Conservation (phyloP, 2,888 invertebrate species). For the Drosophila limbata region DNA sequence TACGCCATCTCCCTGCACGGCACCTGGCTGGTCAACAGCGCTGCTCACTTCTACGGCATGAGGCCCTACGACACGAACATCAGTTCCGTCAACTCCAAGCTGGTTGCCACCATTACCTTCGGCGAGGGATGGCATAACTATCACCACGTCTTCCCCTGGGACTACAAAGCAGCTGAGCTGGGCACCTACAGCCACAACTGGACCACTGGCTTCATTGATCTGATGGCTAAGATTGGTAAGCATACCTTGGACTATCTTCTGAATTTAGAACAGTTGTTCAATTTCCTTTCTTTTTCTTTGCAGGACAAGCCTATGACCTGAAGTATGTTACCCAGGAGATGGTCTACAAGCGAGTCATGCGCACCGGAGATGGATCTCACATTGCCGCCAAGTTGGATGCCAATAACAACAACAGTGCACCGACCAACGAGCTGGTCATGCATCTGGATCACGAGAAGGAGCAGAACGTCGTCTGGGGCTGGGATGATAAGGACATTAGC, state of each 20-base stretch:
- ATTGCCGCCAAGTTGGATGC: conserved; percentile 73
- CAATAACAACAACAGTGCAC: conserved; percentile 73
- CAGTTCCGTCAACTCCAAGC: conserved; percentile 89
- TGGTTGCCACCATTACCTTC: conserved; percentile 89
- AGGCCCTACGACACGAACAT: conserved; percentile 93
- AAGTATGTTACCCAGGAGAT: conserved; percentile 91
- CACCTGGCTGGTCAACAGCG: conserved; percentile 97
- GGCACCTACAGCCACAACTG: conserved; percentile 88
- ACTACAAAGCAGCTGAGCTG: conserved; percentile 91
- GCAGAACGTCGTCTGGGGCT: conserved; percentile 90
- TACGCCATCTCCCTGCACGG: conserved; percentile 92
- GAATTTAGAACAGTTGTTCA: not conserved
- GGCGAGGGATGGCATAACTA: conserved; percentile 96
- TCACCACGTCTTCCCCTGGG: conserved; percentile 95
- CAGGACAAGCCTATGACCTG: conserved; percentile 94
- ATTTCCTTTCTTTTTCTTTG: too few relatives aligned
- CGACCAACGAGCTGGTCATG: conserved; percentile 76
- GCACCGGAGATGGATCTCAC: conserved; percentile 91
- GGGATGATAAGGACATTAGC: conserved; percentile 92
- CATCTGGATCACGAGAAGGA: conserved; percentile 84
- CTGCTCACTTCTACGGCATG: conserved; percentile 96
- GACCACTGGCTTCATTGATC: conserved; percentile 88
- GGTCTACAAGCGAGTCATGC: conserved; percentile 89
- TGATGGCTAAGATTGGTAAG: conserved; percentile 90
- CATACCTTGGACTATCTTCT: not conserved